Evolutionary conservation across 2,113 vertebrate genomes (phyloP).

Genomic region (Cervus canadensis): DNA sequence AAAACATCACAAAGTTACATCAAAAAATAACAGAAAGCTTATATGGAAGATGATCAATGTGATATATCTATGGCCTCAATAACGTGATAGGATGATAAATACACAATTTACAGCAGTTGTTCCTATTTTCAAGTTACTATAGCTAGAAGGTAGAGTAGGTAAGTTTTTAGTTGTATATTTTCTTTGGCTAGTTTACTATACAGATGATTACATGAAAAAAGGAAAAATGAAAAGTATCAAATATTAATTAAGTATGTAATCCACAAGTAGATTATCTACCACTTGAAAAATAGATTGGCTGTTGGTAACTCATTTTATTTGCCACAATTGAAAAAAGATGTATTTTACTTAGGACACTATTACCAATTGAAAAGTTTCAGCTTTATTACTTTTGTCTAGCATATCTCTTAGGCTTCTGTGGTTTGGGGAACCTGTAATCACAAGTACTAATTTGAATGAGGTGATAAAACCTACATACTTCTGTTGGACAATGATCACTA

Average conservation of each 20-base stretch:
- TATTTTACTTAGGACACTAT: not conserved
- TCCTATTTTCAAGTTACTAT: not conserved
- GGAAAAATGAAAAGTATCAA: not conserved
- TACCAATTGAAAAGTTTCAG: not conserved
- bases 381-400: not conserved
- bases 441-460: not conserved
- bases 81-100: not conserved
- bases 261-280: not conserved
- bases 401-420: not conserved
- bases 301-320: not conserved
- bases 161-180: not conserved
- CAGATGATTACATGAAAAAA: not conserved
- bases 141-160: not conserved
- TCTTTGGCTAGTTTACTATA: not conserved
- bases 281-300: not conserved
- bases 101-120: not conserved
- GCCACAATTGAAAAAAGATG: not conserved
- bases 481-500: not conserved
- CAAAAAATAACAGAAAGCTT: not conserved
- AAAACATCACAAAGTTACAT: not conserved
- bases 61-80: not conserved
- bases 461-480: not conserved
- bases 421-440: not conserved
- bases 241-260: not conserved
- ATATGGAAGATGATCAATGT: not conserved